Base-by-base conservation (phyloP, 2,888 invertebrate species). In the Idaea straminata region DNA sequence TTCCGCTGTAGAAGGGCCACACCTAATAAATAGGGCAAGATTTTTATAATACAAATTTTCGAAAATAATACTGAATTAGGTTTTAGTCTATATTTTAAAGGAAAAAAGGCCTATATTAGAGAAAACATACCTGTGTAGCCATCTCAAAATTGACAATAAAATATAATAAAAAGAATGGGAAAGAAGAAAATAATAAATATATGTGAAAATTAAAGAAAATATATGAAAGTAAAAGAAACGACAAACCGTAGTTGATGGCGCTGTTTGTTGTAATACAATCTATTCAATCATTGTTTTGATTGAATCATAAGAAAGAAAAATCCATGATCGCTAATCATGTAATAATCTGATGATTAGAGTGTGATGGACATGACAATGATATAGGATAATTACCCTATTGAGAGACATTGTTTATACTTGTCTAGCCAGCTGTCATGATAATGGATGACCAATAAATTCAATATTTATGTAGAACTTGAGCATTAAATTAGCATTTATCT, bases 1-100 rank as follows among this genome's bases (percentile, higher is more conserved):
- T 57, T 67, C 62, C 71, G 66, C 67, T 71, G 66, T 65, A 63
- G 68, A 59, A 65, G 61, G 57, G 61, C 25, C 25, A 47, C 5
- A 47, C 47, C 13, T 47, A 47, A 47, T 4, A 10, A 47, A 10
- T 25, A 25, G 25, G 10, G 13, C 10, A 36, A 36, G 36, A 1
- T 13, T 47, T 7, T 47, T 0, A 25, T 25, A 47, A 47, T 47
- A 47, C 1, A 1, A 7, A 7, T 47, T 10, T 13, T 13, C 13
- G 47, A 13, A 7, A 3, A 36, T 13, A 13, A 7, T 47, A 47
- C 47, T 13, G 10, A 47, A 6, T 47, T 47, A 47, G 10, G 47
- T 47, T 7, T 13, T 7, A 13, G 47, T 13, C 47, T 47, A 10
- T 38, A 38, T 47, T 10, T 47, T 47, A 3, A 36, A 10, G 7